phyloP scores from a whole-genome alignment of 2,888 invertebrate species.

The Cotesia congregata region DNA sequence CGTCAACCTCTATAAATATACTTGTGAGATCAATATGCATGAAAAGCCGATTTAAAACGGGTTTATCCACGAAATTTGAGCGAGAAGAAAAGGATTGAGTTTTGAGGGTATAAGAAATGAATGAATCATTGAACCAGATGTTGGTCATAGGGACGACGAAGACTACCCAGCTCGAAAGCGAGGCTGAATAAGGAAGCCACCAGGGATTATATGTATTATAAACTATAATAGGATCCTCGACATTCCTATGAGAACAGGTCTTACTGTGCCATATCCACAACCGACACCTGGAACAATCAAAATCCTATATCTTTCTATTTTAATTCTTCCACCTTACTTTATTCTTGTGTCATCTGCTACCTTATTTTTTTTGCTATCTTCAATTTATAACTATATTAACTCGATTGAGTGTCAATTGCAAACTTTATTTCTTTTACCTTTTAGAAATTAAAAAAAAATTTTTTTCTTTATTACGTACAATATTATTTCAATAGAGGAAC shows the following conservation, averaged over 20 bases:
- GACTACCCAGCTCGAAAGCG: background rate
- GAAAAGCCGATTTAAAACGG: background rate
- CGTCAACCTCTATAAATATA: background rate
- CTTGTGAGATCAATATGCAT: background rate
- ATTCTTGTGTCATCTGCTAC: conserved; percentile 6
- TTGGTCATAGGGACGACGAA: conserved; percentile 2
- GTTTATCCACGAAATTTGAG: background rate
- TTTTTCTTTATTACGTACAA: too few species aligned
- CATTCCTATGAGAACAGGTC: conserved; percentile 61
- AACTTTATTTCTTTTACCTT: too few species aligned
- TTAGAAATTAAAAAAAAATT: too few species aligned
- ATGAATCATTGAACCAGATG: conserved; percentile 13
- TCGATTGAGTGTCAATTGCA: too few species aligned
- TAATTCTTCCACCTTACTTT: background rate
- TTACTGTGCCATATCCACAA: conserved; percentile 56
- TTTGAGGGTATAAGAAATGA: background rate
- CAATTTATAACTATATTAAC: background rate
- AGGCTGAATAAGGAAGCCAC: conserved; percentile 48
- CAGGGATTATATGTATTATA: conserved; percentile 47
- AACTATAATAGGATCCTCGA: conserved; percentile 60
- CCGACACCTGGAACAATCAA: conserved; percentile 3
- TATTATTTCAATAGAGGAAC: too few species aligned
- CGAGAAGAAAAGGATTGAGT: background rate
- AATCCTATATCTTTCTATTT: conserved; percentile 9
- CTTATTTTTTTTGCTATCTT: background rate